phyloP scores from a whole-genome alignment of 2,888 invertebrate genomes.

The Barypeithes pellucidus region DNA sequence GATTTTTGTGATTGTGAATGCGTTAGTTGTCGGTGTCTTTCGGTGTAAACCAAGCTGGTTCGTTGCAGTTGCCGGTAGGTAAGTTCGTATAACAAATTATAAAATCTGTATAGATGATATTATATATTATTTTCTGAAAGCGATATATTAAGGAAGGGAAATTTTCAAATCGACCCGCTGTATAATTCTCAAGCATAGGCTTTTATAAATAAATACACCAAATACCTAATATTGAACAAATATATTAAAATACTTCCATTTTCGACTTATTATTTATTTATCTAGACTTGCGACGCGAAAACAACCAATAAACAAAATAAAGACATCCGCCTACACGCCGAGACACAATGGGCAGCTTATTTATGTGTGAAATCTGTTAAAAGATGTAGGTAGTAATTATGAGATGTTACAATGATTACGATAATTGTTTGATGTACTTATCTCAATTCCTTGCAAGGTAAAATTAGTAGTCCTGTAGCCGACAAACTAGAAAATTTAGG shows the following conservation, averaged over 20 bases:
- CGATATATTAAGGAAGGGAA: no score
- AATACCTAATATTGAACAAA: no score
- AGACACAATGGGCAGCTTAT: background rate
- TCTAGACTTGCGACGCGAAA: background rate
- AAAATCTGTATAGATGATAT: no score
- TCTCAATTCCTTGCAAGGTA: constrained; percentile 23
- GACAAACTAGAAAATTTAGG: background rate
- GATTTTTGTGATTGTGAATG: background rate
- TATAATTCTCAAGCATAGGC: no score
- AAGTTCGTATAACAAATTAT: background rate
- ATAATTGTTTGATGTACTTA: constrained; percentile 16
- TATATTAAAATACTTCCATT: background rate
- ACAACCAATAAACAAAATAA: constrained; percentile 1
- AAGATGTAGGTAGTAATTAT: constrained; percentile 15
- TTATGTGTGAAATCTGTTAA: constrained; percentile 28
- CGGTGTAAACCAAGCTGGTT: background rate
- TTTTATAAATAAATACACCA: no score
- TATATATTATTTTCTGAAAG: no score
- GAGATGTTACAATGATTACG: constrained; percentile 12
- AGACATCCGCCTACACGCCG: background rate
- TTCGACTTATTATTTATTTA: background rate
- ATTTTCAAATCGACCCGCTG: no score
- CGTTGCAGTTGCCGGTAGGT: background rate
- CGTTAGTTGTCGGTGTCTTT: background rate
- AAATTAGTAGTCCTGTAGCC: background rate